Evolutionary conservation across 2,113 vertebrate species (phyloP), one percentile per base, ranked within the genome.

Genomic region (Natator depressus): DNA sequence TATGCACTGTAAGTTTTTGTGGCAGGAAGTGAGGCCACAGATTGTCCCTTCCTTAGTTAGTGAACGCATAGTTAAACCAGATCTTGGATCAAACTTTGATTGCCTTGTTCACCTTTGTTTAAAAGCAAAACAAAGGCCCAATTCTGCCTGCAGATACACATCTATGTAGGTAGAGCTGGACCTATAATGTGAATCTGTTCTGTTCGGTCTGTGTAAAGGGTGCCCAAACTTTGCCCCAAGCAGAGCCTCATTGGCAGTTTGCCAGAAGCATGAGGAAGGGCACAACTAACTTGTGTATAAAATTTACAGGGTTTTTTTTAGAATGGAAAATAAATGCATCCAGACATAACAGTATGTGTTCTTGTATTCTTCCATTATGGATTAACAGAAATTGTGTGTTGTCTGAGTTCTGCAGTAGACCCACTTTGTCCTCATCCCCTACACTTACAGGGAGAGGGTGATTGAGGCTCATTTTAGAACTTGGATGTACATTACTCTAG

Each of bases 11-110:
- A 91, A 86, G 82, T 86, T 78, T 95, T 90, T 95, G 85, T 75
- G 94, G 53, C 62, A 85, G 94, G 92, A 97, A 96, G 62, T 84
- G 90, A 83, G 65, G 14, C 93, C 83, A 87, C 79, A 95, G 50
- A 72, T 84, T 88, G 22, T 85, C 27, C 89, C 80, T 53, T 50
- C 16, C 84, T 80, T 91, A 1, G 91, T 80, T 91, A 1, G 90
- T 85, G 82, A 95, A 96, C 87, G 80, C 31, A 89, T 88, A 95
- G 29, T 50, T 89, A 89, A 95, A 95, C 38, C 31, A 95, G 38
- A 49, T 82, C 59, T 94, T 50, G 2, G 27, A 72, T 94, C 79
- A 79, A 46, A 25, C 49, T 91, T 1, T 84, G 91, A 27, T 84
- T 92, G 19, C 49, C 80, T 80, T 84, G 0, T 89, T 96, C 81